phyloP scores from a whole-genome alignment of 2,113 vertebrate species.

The Oenanthe melanoleuca region DNA sequence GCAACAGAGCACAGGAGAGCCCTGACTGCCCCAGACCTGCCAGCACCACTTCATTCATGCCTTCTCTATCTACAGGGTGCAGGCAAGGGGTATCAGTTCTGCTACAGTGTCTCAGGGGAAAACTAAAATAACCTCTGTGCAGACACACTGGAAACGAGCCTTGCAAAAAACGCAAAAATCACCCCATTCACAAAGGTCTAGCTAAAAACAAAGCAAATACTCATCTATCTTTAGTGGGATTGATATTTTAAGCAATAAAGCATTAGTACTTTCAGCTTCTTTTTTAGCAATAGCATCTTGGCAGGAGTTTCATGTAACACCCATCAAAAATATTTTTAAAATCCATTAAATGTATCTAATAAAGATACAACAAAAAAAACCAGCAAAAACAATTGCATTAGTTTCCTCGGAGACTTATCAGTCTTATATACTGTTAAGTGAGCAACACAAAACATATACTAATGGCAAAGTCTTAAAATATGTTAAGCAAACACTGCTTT shows the following conservation, averaged over 20 bases:
- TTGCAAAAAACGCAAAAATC: fast-evolving
- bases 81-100: background rate
- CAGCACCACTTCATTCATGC: background rate
- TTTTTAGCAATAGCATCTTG: background rate
- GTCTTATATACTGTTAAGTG: background rate
- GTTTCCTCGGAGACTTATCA: background rate
- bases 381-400: background rate
- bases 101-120: background rate
- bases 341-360: background rate
- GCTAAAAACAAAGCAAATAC: background rate
- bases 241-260: background rate
- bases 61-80: background rate
- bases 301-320: background rate
- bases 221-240: background rate
- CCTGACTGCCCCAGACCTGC: background rate
- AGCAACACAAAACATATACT: background rate
- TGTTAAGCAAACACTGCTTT: background rate
- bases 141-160: background rate
- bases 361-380: background rate
- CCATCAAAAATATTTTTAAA: background rate
- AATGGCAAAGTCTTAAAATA: background rate
- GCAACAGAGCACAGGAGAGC: fast-evolving
- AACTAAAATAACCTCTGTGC: background rate
- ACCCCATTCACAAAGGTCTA: background rate
- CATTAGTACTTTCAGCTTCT: background rate